Conservation (phyloP, 2,797 vertebrate species). For the Betta splendens region DNA sequence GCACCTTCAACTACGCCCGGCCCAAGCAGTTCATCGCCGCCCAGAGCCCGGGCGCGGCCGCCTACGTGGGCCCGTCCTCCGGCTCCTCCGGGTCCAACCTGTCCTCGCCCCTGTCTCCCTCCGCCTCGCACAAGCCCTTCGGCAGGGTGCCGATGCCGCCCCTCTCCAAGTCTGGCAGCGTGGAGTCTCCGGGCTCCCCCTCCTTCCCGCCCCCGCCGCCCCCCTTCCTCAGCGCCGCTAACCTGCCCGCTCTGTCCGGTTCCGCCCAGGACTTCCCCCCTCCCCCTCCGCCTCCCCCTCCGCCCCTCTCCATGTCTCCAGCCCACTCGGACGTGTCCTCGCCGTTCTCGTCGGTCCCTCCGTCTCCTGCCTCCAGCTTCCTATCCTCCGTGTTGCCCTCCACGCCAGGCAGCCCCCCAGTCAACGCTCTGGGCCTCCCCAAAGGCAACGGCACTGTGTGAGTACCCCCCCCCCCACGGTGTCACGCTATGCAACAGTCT, state of each 20-base stretch:
- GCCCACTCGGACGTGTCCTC: slow-evolving; percentile 83
- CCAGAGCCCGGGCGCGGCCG: slow-evolving; percentile 82
- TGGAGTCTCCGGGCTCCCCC: slow-evolving; percentile 89
- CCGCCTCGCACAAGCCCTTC: slow-evolving; percentile 85
- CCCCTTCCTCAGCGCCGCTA: slow-evolving; percentile 85
- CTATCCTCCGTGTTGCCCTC: slow-evolving; percentile 92
- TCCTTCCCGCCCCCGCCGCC: slow-evolving; percentile 91
- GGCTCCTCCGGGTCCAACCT: slow-evolving; percentile 90
- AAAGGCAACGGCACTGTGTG: slow-evolving; percentile 92
- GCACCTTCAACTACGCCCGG: slow-evolving; percentile 97
- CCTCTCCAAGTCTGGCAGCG: slow-evolving; percentile 79
- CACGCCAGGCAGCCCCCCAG: slow-evolving; percentile 75
- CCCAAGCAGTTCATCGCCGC: slow-evolving; percentile 99
- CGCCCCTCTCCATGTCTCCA: slow-evolving; percentile 75
- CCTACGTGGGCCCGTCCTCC: slow-evolving; percentile 87
- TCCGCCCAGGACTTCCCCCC: slow-evolving; percentile 77
- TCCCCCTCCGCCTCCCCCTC: slow-evolving; percentile 78
- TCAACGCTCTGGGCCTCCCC: slow-evolving; percentile 94
- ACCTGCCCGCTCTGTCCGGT: slow-evolving; percentile 83
- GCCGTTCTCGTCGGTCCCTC: slow-evolving; percentile 76
- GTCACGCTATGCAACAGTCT: not conserved
- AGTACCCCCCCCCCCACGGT: slow-evolving; percentile 71
- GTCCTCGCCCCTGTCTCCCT: slow-evolving; percentile 90
- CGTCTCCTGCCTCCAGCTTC: slow-evolving; percentile 90
- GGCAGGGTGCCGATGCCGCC: slow-evolving; percentile 80